Evolutionary conservation across 1,140 invertebrate species (phyloP).

Genomic region (Drosophila oshimai): DNA sequence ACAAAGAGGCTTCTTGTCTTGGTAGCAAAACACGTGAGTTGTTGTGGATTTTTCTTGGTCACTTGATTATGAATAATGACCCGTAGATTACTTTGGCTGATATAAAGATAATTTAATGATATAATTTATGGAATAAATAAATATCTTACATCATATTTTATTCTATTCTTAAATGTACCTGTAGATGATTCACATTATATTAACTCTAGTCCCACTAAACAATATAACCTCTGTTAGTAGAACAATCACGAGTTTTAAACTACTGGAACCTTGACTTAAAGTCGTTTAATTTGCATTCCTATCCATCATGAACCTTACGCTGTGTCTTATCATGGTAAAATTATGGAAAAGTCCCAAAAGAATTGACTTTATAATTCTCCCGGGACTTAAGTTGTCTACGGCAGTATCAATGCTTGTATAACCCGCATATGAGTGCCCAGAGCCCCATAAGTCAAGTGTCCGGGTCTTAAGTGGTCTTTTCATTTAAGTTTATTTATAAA

Average conservation of each 20-base stretch:
- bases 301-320: not conserved
- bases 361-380: slow-evolving; percentile 1
- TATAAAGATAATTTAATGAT: not conserved
- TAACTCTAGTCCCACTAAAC: not conserved
- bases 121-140: too few relatives aligned
- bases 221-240: not conserved
- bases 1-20: slow-evolving; percentile 12
- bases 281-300: slow-evolving; percentile 14
- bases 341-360: not conserved
- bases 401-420: slow-evolving; percentile 47
- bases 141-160: too few relatives aligned
- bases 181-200: not conserved
- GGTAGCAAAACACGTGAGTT: slow-evolving; percentile 12
- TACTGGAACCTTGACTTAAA: not conserved
- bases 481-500: slow-evolving; percentile 63
- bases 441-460: slow-evolving; percentile 61
- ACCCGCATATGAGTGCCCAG: slow-evolving; percentile 18
- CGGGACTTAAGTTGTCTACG: slow-evolving; percentile 31
- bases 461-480: slow-evolving; percentile 56
- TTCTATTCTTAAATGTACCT: too few relatives aligned
- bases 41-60: not conserved
- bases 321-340: slow-evolving; percentile 8
- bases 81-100: not conserved
- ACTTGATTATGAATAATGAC: slow-evolving; percentile 12
- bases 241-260: not conserved